Conservation (phyloP, 2,797 vertebrate genomes). For the Sebastes taczanowskii region DNA sequence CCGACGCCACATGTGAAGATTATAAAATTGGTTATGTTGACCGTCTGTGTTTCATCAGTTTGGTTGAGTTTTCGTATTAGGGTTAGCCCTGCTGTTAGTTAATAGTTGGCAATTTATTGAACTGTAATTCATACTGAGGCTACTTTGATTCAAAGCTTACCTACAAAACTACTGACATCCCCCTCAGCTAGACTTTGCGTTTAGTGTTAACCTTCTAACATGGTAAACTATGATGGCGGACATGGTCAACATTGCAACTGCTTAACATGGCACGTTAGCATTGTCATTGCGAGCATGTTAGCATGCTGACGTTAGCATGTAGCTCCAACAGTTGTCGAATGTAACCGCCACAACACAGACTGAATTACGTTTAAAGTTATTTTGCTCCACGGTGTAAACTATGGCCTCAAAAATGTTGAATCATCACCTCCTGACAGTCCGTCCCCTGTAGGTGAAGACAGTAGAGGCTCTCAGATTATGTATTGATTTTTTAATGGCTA, state of each 20-base stretch:
- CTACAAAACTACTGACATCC: too few relatives aligned
- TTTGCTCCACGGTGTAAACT: background rate
- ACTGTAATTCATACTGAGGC: background rate
- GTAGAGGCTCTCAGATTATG: background rate
- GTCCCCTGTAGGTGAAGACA: background rate
- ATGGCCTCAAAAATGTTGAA: background rate
- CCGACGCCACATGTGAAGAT: background rate
- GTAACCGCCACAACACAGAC: background rate
- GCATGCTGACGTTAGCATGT: background rate
- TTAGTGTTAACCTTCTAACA: background rate
- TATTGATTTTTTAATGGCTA: conserved; percentile 6
- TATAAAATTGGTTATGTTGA: too few relatives aligned
- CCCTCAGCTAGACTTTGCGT: too few relatives aligned
- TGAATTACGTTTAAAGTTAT: background rate
- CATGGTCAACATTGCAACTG: background rate
- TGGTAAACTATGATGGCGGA: fast-evolving
- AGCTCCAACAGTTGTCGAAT: background rate
- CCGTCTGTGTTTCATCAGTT: too few relatives aligned
- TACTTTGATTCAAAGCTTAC: too few relatives aligned
- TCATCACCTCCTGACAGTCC: background rate
- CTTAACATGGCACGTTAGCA: background rate
- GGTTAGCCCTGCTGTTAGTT: too few relatives aligned
- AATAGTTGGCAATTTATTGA: background rate
- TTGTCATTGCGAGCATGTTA: background rate
- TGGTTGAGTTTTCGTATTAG: fast-evolving